phyloP scores from a whole-genome alignment of 2,888 invertebrate genomes.

The Hybos culiciformis region DNA sequence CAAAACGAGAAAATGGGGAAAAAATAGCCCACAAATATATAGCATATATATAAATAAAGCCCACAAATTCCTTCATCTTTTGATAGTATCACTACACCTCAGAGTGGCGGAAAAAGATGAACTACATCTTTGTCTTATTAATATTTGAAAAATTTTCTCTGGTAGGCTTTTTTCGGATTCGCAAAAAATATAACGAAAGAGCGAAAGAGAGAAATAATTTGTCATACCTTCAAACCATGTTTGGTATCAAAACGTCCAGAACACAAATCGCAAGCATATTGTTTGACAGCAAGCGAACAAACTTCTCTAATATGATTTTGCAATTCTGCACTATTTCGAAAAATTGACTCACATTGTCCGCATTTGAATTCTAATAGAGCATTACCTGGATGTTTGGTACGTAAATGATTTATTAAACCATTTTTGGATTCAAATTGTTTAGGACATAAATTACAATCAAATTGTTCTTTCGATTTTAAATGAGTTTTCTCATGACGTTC shows the following conservation, averaged over 20 bases:
- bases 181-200: too few relatives aligned
- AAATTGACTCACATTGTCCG: neutral
- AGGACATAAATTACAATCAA: neutral
- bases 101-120: too few relatives aligned
- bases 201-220: too few relatives aligned
- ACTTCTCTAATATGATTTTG: neutral
- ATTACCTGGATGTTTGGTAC: constrained; percentile 1
- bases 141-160: too few relatives aligned
- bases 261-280: neutral
- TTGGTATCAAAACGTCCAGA: neutral
- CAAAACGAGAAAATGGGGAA: too few relatives aligned
- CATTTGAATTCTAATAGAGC: neutral
- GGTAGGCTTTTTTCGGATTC: too few relatives aligned
- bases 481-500: neutral
- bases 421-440: neutral
- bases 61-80: too few relatives aligned
- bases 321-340: neutral
- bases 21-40: too few relatives aligned
- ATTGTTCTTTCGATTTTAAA: neutral
- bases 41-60: too few relatives aligned
- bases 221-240: neutral
- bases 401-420: neutral
- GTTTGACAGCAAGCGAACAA: neutral
- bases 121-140: too few relatives aligned
- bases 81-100: too few relatives aligned